Evolutionary conservation across 2,888 invertebrate genomes (phyloP).

Genomic region (Elegia similella): DNA sequence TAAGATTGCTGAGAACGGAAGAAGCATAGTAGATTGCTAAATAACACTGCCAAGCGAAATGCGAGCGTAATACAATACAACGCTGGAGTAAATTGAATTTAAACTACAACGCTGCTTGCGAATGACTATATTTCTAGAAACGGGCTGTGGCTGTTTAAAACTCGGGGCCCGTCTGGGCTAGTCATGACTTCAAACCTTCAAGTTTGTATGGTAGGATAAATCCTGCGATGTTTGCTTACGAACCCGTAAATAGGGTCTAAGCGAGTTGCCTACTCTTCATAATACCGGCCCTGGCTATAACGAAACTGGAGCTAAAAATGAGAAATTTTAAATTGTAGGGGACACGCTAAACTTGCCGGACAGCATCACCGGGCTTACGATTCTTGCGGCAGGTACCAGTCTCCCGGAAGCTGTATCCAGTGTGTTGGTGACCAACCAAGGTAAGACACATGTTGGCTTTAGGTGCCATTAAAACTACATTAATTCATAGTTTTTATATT

Average conservation of each 20-base stretch:
- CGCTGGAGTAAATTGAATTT: slow-evolving; percentile 15
- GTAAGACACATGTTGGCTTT: no score
- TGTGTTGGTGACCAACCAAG: slow-evolving; percentile 91
- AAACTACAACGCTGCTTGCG: slow-evolving; percentile 1
- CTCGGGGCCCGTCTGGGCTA: no score
- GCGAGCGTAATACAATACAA: slow-evolving; percentile 16
- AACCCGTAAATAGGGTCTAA: no score
- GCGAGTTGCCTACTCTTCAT: no score
- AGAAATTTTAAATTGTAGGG: slow-evolving; percentile 69
- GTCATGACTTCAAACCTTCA: no score
- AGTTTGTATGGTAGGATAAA: no score
- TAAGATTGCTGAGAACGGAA: no score
- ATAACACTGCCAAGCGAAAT: slow-evolving; percentile 3
- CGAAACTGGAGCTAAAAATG: slow-evolving; percentile 3
- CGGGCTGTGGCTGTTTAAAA: background rate
- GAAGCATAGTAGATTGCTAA: background rate
- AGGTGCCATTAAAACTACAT: no score
- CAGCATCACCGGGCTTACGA: slow-evolving; percentile 92
- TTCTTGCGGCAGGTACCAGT: slow-evolving; percentile 92
- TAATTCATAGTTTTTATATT: no score
- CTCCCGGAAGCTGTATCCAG: slow-evolving; percentile 94
- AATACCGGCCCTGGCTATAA: background rate
- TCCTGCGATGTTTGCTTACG: no score
- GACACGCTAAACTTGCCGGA: slow-evolving; percentile 90
- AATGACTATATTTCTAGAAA: background rate